Percentiles rank a stretch among this genome's conserved stretches.
These are phyloP conservation scores for Hyposoter didymator DNA, from an alignment of 2,888 invertebrate species.

Conservation along the genomic window DNA sequence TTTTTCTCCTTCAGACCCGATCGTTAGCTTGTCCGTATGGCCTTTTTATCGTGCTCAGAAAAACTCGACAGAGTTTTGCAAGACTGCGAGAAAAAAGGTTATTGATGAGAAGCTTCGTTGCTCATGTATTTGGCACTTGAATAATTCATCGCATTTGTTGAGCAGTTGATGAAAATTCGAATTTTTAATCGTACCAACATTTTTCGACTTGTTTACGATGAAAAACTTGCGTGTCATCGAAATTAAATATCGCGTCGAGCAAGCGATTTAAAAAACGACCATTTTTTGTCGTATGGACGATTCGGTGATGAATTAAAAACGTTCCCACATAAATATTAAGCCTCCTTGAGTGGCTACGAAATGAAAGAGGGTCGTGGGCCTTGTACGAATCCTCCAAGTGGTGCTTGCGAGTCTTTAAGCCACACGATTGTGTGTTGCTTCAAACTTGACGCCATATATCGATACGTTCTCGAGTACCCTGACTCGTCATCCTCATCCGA, in stretches of 20 bases:
- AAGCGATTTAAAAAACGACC: not conserved
- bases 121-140: not conserved
- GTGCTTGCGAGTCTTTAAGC: slow-evolving; percentile 1
- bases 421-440: slow-evolving; percentile 19
- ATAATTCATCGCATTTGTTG: not conserved
- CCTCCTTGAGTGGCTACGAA: slow-evolving; percentile 30
- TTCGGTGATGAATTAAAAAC: not conserved
- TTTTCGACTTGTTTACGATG: not conserved
- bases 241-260: not conserved
- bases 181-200: not conserved
- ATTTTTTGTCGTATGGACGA: not conserved
- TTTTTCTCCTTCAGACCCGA: not conserved
- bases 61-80: not conserved
- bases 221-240: not conserved
- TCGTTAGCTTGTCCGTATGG: not conserved
- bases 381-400: slow-evolving; percentile 19
- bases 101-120: not conserved
- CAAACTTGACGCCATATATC: slow-evolving; percentile 23
- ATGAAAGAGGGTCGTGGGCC: not conserved
- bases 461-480: slow-evolving; percentile 38
- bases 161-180: not conserved
- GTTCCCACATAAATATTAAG: slow-evolving; percentile 22
- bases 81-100: not conserved
- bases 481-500: slow-evolving; percentile 15
- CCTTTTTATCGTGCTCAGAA: not conserved